Base-by-base conservation (phyloP, 1,140 invertebrate genomes). In the Plectrocnemia conspersa region DNA sequence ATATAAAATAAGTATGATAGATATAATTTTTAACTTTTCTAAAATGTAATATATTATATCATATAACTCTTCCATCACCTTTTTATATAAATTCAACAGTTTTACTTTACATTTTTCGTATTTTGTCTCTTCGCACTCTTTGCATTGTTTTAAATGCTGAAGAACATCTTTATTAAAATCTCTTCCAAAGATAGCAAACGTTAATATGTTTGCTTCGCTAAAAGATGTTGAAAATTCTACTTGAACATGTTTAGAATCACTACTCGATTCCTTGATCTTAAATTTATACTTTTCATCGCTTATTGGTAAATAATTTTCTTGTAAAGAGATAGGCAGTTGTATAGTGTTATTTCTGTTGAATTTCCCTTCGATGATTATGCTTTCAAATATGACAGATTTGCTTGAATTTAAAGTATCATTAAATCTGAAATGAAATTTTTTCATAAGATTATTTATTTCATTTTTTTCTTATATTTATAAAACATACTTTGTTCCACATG, bases 31-130 rank as follows among this genome's bases (percentile, higher is more conserved):
- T 29, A 75, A 45, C 52, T 66, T 66, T 16, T 68, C 68, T 64
- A 67, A 70, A 1, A 74, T 16, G 59, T 72, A 73, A 61, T 73
- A 70, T 13, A n/a, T n/a, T n/a, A n/a, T n/a, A n/a, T n/a, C n/a
- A n/a, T n/a, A n/a, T n/a, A n/a, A n/a, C n/a, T n/a, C n/a, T n/a
- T n/a, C n/a, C n/a, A 21, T 69, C 64, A 35, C n/a, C 46, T 22
- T 44, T 15, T 25, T 70, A 66, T 42, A 64, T 57, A 0, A 69
- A 46, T 52, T 68, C 64, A 18, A 71, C 69, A 56, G 61, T 68
- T 4, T 64, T 65, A 38, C 70, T 64, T 19, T 65, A 66, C 32
- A 66, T 64, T 22, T 42, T 22, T 6, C 38, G 16, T 48, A 29
- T 6, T 15, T 10, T 36, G 13, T 13, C 24, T 36, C 5, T 38